These are phyloP conservation scores for Agelastica alni DNA, from an alignment of 2,888 invertebrate genomes.

Conservation along the genomic window DNA sequence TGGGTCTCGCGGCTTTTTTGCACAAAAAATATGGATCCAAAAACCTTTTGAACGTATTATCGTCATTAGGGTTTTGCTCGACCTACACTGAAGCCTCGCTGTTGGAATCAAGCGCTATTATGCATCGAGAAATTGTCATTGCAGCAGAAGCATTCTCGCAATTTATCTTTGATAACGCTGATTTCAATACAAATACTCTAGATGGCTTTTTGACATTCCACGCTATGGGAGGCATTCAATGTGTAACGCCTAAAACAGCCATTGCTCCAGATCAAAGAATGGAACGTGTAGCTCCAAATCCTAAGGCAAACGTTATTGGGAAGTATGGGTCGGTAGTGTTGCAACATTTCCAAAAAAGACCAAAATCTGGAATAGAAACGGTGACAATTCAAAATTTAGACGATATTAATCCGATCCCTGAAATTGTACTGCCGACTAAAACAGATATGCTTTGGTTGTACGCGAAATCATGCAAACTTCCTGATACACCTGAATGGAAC, in stretches of 20 bases:
- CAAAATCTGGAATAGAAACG: not conserved
- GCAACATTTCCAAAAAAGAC: not conserved
- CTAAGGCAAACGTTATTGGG: not conserved
- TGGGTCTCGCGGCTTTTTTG: constrained; percentile 30
- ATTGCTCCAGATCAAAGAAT: not conserved
- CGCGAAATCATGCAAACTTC: not conserved
- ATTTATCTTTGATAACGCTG: not conserved
- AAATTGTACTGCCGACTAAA: not conserved
- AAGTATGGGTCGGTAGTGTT: not conserved
- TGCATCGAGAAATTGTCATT: not conserved
- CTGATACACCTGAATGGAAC: not conserved
- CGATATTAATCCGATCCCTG: not conserved
- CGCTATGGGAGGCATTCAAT: constrained; percentile 18
- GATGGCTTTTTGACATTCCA: constrained; percentile 36
- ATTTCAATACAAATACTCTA: constrained; percentile 33
- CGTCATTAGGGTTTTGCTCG: constrained; percentile 35
- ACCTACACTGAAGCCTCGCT: constrained; percentile 35
- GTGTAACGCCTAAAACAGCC: not conserved
- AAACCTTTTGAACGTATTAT: constrained; percentile 32
- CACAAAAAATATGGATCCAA: constrained; percentile 38
- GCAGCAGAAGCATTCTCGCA: constrained; percentile 5
- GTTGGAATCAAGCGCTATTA: not conserved
- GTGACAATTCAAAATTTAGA: not conserved
- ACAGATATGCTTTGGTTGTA: not conserved
- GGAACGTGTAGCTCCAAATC: not conserved